Evolutionary conservation across 2,888 invertebrate genomes (phyloP).

Genomic region (Trimorus sp.): DNA sequence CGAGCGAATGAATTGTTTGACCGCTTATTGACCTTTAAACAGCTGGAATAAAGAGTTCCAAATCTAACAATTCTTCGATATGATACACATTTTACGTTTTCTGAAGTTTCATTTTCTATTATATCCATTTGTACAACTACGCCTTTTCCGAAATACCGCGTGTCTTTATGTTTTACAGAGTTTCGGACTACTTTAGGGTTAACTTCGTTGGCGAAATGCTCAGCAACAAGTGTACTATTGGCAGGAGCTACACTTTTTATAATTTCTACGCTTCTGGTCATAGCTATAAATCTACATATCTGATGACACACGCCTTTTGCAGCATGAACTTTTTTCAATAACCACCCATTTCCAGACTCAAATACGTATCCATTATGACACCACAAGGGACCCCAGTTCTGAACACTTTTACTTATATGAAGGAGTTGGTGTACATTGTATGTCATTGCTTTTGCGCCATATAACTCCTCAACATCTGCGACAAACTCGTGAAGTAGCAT

Average conservation of each 20-base stretch:
- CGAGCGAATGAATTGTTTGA: constrained; percentile 15
- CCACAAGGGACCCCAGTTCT: neutral
- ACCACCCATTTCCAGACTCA: constrained; percentile 1
- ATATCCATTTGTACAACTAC: neutral
- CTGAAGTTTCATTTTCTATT: neutral
- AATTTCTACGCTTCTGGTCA: neutral
- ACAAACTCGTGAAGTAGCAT: neutral
- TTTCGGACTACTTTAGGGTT: neutral
- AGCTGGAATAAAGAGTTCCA: constrained; percentile 1
- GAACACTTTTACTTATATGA: neutral
- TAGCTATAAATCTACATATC: neutral
- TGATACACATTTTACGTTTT: neutral
- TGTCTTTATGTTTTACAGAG: constrained; percentile 5
- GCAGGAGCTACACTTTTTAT: neutral
- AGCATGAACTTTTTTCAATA: neutral
- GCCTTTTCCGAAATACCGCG: constrained; percentile 13
- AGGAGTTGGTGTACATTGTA: constrained; percentile 9
- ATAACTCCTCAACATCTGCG: neutral
- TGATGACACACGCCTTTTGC: constrained; percentile 5
- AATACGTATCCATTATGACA: constrained; percentile 1
- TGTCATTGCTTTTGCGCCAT: neutral
- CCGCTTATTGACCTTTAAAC: constrained; percentile 1
- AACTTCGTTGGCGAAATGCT: neutral
- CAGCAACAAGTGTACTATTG: neutral
- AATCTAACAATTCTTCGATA: constrained; percentile 17